These are phyloP conservation scores for Trialeurodes vaporariorum DNA, from an alignment of 1,140 invertebrate genomes.

Conservation along the genomic window DNA sequence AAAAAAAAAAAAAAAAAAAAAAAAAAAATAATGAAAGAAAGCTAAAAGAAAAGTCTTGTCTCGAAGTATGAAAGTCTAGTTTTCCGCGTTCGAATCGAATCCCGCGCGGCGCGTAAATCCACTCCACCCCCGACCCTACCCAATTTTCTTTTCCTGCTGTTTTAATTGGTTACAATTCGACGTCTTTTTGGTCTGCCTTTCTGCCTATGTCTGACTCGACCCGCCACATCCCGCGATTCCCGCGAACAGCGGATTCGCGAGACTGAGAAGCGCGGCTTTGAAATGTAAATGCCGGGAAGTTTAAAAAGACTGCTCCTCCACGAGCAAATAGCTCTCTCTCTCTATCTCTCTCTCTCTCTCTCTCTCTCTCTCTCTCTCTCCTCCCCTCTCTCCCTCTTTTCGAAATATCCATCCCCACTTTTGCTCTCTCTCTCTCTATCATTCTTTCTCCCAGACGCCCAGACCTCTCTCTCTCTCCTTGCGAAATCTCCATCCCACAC, in stretches of 20 bases:
- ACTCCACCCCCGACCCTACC: neutral
- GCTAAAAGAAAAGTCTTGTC: too few species aligned
- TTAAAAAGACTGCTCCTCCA: neutral
- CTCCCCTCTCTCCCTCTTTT: neutral
- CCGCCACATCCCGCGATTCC: too few species aligned
- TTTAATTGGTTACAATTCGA: neutral
- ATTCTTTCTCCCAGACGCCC: neutral
- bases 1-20: too few species aligned
- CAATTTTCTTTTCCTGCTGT: neutral
- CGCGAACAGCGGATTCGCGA: too few species aligned
- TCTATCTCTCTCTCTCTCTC: neutral
- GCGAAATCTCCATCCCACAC: neutral
- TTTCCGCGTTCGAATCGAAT: too few species aligned
- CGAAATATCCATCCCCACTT: neutral
- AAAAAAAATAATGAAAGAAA: too few species aligned
- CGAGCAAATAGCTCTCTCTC: neutral
- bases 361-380: neutral
- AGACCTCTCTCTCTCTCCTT: neutral
- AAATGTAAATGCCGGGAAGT: neutral
- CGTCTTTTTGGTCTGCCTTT: neutral
- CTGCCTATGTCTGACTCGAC: neutral
- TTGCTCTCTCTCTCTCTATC: constrained; percentile 3
- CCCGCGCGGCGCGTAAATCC: neutral
- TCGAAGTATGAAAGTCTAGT: too few species aligned
- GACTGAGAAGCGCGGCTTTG: neutral